phyloP scores from a whole-genome alignment of 2,113 vertebrate genomes.

The Nesoenas mayeri region DNA sequence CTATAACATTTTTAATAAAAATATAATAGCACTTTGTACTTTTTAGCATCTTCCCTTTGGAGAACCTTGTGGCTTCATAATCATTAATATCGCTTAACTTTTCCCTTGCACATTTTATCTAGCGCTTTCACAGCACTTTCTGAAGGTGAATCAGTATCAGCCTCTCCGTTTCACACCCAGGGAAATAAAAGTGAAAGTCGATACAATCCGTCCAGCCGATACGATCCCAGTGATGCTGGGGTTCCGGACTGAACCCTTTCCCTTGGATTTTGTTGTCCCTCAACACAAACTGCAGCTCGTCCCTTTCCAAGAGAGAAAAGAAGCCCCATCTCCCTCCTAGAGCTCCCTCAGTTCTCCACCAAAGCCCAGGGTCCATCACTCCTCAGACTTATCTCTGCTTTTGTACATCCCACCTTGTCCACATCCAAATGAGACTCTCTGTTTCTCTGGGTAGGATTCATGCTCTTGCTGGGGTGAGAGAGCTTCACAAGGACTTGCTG shows the following conservation, averaged over 20 bases:
- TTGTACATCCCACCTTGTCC: neutral
- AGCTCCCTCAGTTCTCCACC: neutral
- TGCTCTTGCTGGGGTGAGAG: fast-evolving
- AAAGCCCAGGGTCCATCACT: neutral
- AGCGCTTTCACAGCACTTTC: neutral
- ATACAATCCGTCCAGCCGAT: neutral
- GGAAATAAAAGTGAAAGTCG: neutral
- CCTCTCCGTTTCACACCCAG: neutral
- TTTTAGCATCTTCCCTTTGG: constrained; percentile 51
- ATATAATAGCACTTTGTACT: constrained; percentile 47
- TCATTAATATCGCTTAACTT: constrained; percentile 54
- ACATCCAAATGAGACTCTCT: fast-evolving
- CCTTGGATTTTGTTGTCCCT: fast-evolving
- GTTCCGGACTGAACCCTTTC: neutral
- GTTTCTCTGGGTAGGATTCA: neutral
- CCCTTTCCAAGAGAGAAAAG: neutral
- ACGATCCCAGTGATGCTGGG: neutral
- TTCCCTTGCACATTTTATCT: constrained; percentile 18
- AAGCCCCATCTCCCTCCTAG: neutral
- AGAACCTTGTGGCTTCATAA: neutral
- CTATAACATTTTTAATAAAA: constrained; percentile 69
- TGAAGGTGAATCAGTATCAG: neutral
- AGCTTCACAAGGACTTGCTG: neutral
- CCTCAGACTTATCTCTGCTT: neutral
- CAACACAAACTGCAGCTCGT: neutral